Evolutionary conservation across 2,888 invertebrate genomes (phyloP), one percentile per base, ranked within the genome.

Genomic region (Lithophane socia): DNA sequence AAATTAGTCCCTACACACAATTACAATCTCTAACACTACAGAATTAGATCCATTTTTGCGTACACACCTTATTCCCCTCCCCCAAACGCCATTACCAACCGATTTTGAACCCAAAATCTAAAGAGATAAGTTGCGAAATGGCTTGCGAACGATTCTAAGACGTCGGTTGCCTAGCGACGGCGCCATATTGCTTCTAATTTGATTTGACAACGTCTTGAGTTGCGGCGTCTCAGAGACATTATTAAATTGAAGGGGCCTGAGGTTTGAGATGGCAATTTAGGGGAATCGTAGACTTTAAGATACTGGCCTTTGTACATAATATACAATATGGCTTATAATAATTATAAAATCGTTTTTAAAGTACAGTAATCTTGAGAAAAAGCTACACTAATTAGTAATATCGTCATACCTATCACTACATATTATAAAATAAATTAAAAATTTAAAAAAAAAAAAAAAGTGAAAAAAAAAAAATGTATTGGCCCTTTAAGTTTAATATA

Each of bases 201-300:
- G 89, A 91, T 94, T 93, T 92, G 75, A 80, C 89, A 95, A 93
- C 95, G 94, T 96, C 96, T 95, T 95, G 94, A 93, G 92, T 94
- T 95, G 96, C 88, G 95, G 95, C 93, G 90, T 91, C 86, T 93
- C 93, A 93, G 94, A 94, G 92, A 86, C 88, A 90, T 88, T 86
- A 91, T 93, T 91, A 90, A 92, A 95, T 96, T 94, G 92, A 66
- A 75, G 82, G 88, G 90, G 91, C 94, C 94, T 94, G 95, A 93
- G 95, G 96, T 95, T 92, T 90, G 80, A 86, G 75, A 86, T 80
- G 83, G 82, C 89, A 92, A 92, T 92, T 82, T 92, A 90, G 74
- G 68, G 72, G 82, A 64, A 71, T 52, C 72, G 54, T 56, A 68
- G 73, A 37, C n/a, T 56, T 3, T 61, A 47, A 61, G 58, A 73